phyloP scores from a whole-genome alignment of 2,888 invertebrate species.

The Caenorhabditis zanzibari region DNA sequence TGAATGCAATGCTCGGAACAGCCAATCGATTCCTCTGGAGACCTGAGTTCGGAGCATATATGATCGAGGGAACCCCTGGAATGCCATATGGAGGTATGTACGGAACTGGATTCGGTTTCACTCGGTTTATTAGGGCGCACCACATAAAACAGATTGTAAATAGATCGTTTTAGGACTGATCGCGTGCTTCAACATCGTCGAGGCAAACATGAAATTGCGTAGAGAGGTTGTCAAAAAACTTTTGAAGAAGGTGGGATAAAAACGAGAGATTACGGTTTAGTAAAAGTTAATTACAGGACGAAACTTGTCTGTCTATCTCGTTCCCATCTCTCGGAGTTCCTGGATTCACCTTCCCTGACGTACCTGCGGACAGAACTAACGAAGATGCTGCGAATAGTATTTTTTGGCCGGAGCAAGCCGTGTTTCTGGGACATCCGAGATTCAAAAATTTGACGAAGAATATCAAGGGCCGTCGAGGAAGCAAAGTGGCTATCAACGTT shows the following conservation, averaged over 20 bases:
- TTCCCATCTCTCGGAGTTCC: slow-evolving; percentile 94
- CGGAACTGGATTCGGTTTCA: slow-evolving; percentile 3
- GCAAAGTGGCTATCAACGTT: slow-evolving; percentile 96
- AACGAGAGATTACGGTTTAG: neutral
- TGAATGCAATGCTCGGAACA: slow-evolving; percentile 81
- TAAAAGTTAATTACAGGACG: slow-evolving; percentile 85
- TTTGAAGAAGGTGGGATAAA: slow-evolving; percentile 72
- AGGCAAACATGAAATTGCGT: slow-evolving; percentile 94
- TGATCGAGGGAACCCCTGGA: slow-evolving; percentile 98
- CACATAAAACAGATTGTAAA: slow-evolving; percentile 18
- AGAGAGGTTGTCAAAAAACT: slow-evolving; percentile 87
- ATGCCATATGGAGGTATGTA: slow-evolving; percentile 82
- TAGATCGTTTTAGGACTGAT: slow-evolving; percentile 85
- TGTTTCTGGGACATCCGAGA: slow-evolving; percentile 93
- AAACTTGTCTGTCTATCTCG: slow-evolving; percentile 93
- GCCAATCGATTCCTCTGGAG: slow-evolving; percentile 89
- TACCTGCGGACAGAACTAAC: slow-evolving; percentile 88
- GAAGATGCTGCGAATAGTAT: slow-evolving; percentile 89
- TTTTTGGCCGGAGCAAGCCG: slow-evolving; percentile 96
- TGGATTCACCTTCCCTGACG: slow-evolving; percentile 91
- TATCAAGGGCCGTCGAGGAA: slow-evolving; percentile 92
- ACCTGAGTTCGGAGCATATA: slow-evolving; percentile 98
- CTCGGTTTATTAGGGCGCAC: neutral
- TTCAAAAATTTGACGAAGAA: slow-evolving; percentile 91
- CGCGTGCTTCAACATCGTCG: slow-evolving; percentile 98